A percentile compares a stretch with the other conserved stretches of the same genome.
Evolutionary conservation across 2,888 invertebrate species (phyloP).

Genomic region (Julus scandinavius): DNA sequence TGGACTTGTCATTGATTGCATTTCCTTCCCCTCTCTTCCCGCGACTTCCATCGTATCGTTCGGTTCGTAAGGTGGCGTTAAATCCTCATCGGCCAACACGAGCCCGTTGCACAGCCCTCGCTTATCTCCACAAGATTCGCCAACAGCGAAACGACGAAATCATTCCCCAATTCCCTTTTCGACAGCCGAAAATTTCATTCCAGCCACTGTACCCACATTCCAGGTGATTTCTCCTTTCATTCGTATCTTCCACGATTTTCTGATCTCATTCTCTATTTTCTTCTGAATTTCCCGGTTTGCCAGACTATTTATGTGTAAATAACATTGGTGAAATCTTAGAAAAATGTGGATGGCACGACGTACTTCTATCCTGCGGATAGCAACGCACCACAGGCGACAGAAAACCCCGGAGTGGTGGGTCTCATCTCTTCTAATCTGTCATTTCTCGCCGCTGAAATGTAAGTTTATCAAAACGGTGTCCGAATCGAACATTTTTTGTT

Average conservation of each 20-base stretch:
- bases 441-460: constrained; percentile 15
- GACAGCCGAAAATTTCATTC: constrained; percentile 49
- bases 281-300: neutral
- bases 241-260: neutral
- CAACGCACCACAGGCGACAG: constrained; percentile 60
- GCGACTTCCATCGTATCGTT: neutral
- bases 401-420: constrained; percentile 65
- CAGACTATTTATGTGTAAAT: constrained; percentile 46
- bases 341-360: constrained; percentile 83
- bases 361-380: constrained; percentile 79
- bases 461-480: neutral
- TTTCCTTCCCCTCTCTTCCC: neutral
- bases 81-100: constrained; percentile 51
- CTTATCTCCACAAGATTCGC: constrained; percentile 60
- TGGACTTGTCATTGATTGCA: neutral
- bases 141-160: constrained; percentile 58
- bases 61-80: neutral
- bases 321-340: constrained; percentile 61
- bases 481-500: neutral
- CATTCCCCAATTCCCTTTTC: constrained; percentile 58
- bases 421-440: neutral
- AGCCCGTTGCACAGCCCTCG: constrained; percentile 58
- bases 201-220: constrained; percentile 48
- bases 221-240: constrained; percentile 8
- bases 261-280: constrained; percentile 44